phyloP scores from a whole-genome alignment of 2,888 invertebrate species.

The Apodemia mormo region DNA sequence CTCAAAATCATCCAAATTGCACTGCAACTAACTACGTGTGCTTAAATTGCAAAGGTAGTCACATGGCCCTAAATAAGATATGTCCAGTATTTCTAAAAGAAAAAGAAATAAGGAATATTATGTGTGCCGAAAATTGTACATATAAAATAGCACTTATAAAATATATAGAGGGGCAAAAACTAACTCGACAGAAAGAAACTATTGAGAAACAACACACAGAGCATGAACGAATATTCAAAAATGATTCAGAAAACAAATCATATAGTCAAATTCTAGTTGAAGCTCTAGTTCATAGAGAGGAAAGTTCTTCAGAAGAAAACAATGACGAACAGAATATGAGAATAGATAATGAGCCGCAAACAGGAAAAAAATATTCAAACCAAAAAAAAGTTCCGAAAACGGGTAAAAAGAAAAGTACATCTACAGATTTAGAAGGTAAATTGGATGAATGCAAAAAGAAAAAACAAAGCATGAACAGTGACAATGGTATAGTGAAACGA shows the following conservation, averaged over 20 bases:
- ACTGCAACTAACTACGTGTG: conserved; percentile 20
- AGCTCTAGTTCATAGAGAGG: not conserved
- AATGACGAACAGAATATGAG: not conserved
- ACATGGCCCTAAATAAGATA: no score
- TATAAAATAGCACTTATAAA: conserved; percentile 15
- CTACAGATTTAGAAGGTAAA: not conserved
- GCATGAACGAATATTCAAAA: not conserved
- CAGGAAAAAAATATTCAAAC: not conserved
- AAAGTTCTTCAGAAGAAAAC: not conserved
- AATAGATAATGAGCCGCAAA: not conserved
- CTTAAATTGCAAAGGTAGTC: conserved; percentile 30
- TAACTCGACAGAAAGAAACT: not conserved
- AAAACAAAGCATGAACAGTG: not conserved
- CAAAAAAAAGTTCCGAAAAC: not conserved
- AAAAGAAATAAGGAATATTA: conserved; percentile 29
- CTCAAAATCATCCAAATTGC: conserved; percentile 16
- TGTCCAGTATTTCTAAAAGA: conserved; percentile 32
- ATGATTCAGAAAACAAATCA: not conserved
- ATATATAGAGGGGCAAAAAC: not conserved
- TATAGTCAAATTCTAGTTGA: not conserved
- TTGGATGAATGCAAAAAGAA: not conserved
- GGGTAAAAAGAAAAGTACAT: not conserved
- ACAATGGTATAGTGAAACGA: not conserved
- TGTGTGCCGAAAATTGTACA: conserved; percentile 22
- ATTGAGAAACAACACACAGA: not conserved